phyloP scores from a whole-genome alignment of 2,797 vertebrate species.

The Pristis pectinata region DNA sequence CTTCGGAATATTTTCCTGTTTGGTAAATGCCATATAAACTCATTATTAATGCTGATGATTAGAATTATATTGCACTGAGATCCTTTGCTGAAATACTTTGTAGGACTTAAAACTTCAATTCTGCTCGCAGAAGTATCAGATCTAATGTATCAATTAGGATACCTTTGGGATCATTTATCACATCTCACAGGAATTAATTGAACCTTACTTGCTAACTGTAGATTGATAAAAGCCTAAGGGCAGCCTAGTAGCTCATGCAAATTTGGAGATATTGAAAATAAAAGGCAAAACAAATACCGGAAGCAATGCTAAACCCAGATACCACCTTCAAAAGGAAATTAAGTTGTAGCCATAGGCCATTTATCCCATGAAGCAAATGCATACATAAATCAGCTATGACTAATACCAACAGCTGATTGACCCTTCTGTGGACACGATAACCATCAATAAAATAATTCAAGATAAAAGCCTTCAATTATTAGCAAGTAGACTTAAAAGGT shows the following conservation, averaged over 20 bases:
- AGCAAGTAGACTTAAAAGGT: background rate
- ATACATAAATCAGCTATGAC: background rate
- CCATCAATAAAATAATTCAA: background rate
- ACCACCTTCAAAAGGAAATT: constrained; percentile 1
- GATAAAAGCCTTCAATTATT: constrained; percentile 7
- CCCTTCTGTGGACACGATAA: constrained; percentile 4
- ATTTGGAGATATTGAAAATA: background rate
- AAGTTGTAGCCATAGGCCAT: constrained; percentile 25
- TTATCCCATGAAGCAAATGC: constrained; percentile 13
- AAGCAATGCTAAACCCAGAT: constrained; percentile 11
- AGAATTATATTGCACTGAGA: background rate
- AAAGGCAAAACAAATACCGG: constrained; percentile 13
- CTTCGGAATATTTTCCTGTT: background rate
- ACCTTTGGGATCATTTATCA: constrained; percentile 6
- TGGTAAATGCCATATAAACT: background rate
- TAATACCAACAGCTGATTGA: constrained; percentile 10
- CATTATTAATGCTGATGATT: background rate
- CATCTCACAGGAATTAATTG: constrained; percentile 11
- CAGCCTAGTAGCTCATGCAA: constrained; percentile 29
- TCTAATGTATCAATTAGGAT: background rate
- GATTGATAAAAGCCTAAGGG: constrained; percentile 27
- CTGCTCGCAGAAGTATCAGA: background rate
- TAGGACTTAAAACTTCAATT: background rate
- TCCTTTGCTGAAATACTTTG: background rate
- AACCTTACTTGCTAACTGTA: background rate